Percentiles rank a stretch among this genome's conserved stretches.
Conservation (phyloP, 2,797 vertebrate species). For the Macrochelys suwanniensis region DNA sequence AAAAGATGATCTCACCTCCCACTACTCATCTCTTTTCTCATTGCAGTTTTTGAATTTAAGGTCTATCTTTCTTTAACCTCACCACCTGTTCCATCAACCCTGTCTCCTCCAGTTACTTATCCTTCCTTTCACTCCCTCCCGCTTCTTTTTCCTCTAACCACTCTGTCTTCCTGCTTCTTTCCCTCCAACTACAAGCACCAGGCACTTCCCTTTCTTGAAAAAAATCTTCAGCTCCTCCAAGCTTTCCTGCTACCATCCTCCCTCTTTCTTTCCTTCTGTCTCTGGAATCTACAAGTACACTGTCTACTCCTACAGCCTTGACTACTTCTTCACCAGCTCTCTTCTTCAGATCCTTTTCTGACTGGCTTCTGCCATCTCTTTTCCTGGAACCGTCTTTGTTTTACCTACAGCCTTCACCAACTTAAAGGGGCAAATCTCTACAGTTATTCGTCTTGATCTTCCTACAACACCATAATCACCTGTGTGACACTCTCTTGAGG, state of each 20-base stretch:
- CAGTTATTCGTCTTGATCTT: background rate
- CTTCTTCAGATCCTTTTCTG: background rate
- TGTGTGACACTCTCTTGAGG: no score
- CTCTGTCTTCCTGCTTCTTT: constrained; percentile 10
- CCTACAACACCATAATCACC: background rate
- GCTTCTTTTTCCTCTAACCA: background rate
- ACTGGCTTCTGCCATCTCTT: background rate
- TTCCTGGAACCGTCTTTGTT: background rate
- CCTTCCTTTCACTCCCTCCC: background rate
- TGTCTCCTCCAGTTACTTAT: background rate
- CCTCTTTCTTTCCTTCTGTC: background rate
- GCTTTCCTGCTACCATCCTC: background rate
- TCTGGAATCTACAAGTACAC: background rate
- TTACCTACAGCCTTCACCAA: background rate
- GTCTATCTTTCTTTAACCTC: background rate
- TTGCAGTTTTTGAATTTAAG: background rate
- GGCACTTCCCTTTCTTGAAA: background rate
- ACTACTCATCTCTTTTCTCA: background rate
- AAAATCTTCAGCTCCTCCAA: background rate
- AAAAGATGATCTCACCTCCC: background rate
- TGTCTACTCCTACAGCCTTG: background rate
- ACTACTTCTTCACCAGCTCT: background rate
- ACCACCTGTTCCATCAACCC: background rate
- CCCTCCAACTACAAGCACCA: fast-evolving
- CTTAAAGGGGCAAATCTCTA: fast-evolving